Evolutionary conservation across 2,888 invertebrate genomes (phyloP).

Genomic region (Anaspis maculata): DNA sequence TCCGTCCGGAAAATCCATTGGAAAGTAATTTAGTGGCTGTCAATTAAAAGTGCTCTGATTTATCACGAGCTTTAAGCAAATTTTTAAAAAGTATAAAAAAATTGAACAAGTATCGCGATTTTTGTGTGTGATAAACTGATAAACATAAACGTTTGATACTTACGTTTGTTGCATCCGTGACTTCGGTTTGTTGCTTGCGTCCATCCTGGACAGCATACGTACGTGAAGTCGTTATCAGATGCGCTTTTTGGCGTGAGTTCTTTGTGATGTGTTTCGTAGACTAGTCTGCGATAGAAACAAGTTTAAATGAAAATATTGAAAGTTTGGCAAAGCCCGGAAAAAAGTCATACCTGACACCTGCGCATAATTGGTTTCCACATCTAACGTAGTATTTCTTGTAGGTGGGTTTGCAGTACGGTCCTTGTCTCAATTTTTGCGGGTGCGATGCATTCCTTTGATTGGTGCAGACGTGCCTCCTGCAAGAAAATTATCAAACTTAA

Average conservation of each 20-base stretch:
- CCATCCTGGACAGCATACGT: constrained; percentile 57
- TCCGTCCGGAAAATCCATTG: too few species aligned
- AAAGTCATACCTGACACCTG: constrained; percentile 44
- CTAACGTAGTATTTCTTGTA: constrained; percentile 46
- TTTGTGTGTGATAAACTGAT: too few species aligned
- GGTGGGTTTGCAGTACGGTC: constrained; percentile 44
- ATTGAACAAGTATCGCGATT: too few species aligned
- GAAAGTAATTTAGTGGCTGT: too few species aligned
- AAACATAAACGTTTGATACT: too few species aligned
- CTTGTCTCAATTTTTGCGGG: constrained; percentile 46
- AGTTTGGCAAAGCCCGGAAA: too few species aligned
- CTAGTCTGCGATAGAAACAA: constrained; percentile 40
- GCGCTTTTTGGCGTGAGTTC: constrained; percentile 42
- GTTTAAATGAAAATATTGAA: too few species aligned
- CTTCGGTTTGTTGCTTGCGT: constrained; percentile 46
- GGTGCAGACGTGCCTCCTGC: constrained; percentile 48
- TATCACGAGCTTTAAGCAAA: too few species aligned
- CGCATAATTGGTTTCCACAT: constrained; percentile 47
- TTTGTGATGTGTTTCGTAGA: constrained; percentile 47
- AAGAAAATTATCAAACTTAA: constrained; percentile 18
- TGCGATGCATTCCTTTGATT: constrained; percentile 44
- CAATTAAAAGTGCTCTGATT: too few species aligned
- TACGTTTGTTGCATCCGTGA: constrained; percentile 56
- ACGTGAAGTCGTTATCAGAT: constrained; percentile 43
- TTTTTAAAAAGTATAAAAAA: too few species aligned